Conservation (phyloP, 2,888 invertebrate species). For the Caenorhabditis macrosperma region DNA sequence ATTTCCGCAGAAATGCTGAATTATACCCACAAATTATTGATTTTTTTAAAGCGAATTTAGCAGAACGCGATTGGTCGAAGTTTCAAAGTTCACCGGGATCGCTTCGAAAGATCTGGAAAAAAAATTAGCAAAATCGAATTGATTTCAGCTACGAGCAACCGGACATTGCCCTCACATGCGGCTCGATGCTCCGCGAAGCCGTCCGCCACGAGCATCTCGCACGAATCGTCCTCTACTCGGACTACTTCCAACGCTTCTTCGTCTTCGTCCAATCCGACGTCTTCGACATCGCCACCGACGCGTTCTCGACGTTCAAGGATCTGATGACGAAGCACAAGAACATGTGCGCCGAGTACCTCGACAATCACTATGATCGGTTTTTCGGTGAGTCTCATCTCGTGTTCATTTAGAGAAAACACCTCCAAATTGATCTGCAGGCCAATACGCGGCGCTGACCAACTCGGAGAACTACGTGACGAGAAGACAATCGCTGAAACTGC, state of each 20-base stretch:
- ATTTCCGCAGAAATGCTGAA: no score
- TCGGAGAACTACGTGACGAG: constrained; percentile 99
- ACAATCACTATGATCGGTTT: constrained; percentile 98
- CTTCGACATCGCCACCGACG: constrained; percentile 99
- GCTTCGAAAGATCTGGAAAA: no score
- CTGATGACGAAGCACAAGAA: constrained; percentile 84
- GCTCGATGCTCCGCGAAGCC: constrained; percentile 98
- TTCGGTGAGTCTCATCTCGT: constrained; percentile 84
- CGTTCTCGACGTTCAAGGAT: constrained; percentile 99
- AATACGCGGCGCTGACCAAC: constrained; percentile 96
- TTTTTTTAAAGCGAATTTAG: no score
- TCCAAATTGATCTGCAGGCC: constrained; percentile 79
- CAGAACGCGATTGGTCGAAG: no score
- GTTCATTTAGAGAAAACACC: background rate
- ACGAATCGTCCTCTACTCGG: constrained; percentile 97
- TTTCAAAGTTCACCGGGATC: background rate
- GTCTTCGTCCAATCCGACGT: constrained; percentile 86
- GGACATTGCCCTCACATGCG: constrained; percentile 98
- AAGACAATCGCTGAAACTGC: constrained; percentile 95
- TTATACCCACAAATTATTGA: no score
- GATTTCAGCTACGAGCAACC: constrained; percentile 89
- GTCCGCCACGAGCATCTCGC: constrained; percentile 97
- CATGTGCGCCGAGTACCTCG: constrained; percentile 97
- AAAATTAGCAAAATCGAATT: no score
- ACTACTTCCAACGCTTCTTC: constrained; percentile 99